Base-by-base conservation (phyloP, 2,113 vertebrate genomes). In the Plecturocebus donacophilus region DNA sequence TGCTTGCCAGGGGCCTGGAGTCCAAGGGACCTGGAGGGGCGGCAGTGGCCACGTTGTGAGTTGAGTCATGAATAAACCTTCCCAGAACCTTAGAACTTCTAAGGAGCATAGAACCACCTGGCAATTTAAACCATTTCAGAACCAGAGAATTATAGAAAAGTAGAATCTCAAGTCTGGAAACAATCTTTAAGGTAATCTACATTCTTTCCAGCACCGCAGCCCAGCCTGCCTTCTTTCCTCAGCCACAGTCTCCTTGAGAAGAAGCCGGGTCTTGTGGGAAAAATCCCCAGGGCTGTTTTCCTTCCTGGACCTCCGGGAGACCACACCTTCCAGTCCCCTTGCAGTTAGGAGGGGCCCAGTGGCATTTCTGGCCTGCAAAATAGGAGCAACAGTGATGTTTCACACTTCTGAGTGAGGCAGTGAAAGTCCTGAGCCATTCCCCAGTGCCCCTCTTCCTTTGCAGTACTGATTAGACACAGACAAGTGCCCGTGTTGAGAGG, bases 21-120 rank as follows among this genome's bases (percentile, higher is more conserved):
- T n/a, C 61, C 47, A 27, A 32, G n/a, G 58, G 68, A 7, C 10
- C 17, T 16, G 7, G 5, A 16, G 3, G 9, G 13, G 10, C 54
- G 10, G 11, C 25, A 1, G 52, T 0, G 25, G 9, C 7, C 11
- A 13, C 10, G 0, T 61, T n/a, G 3, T 1, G 3, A 32, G 32
- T 32, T 38, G 14, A 56, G 30, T 64, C 32, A 64, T 35, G 38
- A n/a, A 14, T 68, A 47, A 87, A 68, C 8, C 27, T 64, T 64
- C 49, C 82, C 8, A 35, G 91, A 77, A 71, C 8, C 45, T 42
- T 1, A 35, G 66, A 66, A 32, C 23, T 30, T 90, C 64, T 47
- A 42, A 73, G 77, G 64, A 85, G 66, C 1, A 25, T 45, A 32
- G 64, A 80, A 14, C 12, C 3, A 40, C 75, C 86, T 83, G 49